phyloP scores from a whole-genome alignment of 2,888 invertebrate genomes.

The Drosophila helvetica region DNA sequence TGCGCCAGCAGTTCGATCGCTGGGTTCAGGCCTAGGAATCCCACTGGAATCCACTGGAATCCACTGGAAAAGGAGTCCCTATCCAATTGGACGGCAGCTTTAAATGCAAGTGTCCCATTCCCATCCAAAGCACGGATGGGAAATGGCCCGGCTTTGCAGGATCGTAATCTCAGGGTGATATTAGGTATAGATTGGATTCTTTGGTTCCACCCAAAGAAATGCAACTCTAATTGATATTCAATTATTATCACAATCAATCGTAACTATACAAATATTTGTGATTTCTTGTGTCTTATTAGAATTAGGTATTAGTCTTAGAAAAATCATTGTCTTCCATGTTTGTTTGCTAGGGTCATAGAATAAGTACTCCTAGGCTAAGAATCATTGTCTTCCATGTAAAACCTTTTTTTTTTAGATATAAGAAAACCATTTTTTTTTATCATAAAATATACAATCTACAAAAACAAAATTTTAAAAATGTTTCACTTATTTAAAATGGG shows the following conservation, averaged over 20 bases:
- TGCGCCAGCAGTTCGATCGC: conserved; percentile 76
- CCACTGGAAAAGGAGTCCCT: neutral
- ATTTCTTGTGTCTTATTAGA: conserved; percentile 55
- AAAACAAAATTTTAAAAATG: conserved; percentile 7
- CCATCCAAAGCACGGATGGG: conserved; percentile 32
- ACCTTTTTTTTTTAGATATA: conserved; percentile 52
- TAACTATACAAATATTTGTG: conserved; percentile 61
- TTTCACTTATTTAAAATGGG: neutral
- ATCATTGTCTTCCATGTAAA: conserved; percentile 82
- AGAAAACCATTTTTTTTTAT: conserved; percentile 16
- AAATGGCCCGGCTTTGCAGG: conserved; percentile 51
- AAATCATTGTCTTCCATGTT: conserved; percentile 82
- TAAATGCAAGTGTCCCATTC: conserved; percentile 69
- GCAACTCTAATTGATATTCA: conserved; percentile 69
- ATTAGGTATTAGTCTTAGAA: conserved; percentile 51
- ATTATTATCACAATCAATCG: conserved; percentile 60
- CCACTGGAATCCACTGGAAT: neutral
- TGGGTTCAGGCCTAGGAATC: conserved; percentile 81
- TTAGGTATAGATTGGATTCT: conserved; percentile 70
- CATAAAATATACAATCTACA: conserved; percentile 47
- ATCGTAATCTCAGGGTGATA: conserved; percentile 76
- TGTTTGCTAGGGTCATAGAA: conserved; percentile 67
- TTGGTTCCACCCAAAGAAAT: conserved; percentile 41
- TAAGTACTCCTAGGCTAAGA: conserved; percentile 47
- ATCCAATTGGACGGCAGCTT: conserved; percentile 66